These are phyloP conservation scores for Ferrisia virgata DNA, from an alignment of 2,888 invertebrate genomes.

Conservation along the genomic window DNA sequence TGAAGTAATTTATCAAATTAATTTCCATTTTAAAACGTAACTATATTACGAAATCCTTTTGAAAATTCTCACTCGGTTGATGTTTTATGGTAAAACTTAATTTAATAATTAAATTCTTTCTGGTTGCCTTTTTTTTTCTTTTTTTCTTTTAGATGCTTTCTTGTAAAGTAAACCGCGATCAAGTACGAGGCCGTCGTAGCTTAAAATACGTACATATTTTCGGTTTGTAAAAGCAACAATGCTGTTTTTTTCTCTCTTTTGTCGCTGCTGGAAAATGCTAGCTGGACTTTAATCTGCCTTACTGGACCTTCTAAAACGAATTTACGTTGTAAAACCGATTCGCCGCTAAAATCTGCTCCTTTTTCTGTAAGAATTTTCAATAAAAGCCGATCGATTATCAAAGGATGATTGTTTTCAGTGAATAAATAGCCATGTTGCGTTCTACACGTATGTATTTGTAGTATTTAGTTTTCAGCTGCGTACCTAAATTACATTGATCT, in stretches of 20 bases:
- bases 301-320: conserved; percentile 71
- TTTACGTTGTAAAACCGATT: conserved; percentile 75
- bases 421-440: too few relatives aligned
- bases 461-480: not conserved
- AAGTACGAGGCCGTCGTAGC: not conserved
- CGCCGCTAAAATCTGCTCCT: conserved; percentile 84
- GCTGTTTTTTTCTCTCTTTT: conserved; percentile 74
- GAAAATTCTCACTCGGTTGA: conserved; percentile 1
- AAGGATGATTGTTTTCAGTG: too few relatives aligned
- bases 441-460: too few relatives aligned
- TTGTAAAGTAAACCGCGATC: not conserved
- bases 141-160: not conserved
- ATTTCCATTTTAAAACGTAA: not conserved
- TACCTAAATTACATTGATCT: conserved; percentile 75
- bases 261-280: conserved; percentile 83
- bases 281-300: conserved; percentile 72
- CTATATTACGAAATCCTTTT: conserved; percentile 10
- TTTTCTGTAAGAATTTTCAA: conserved; percentile 61
- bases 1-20: conserved; percentile 11
- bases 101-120: conserved; percentile 5
- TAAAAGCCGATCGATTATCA: too few relatives aligned
- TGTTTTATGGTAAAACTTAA: conserved; percentile 13
- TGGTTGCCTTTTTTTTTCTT: not conserved
- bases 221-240: conserved; percentile 75
- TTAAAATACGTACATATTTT: conserved; percentile 66